Evolutionary conservation across 2,113 vertebrate genomes (phyloP).

Genomic region (Cyrtonyx montezumae): DNA sequence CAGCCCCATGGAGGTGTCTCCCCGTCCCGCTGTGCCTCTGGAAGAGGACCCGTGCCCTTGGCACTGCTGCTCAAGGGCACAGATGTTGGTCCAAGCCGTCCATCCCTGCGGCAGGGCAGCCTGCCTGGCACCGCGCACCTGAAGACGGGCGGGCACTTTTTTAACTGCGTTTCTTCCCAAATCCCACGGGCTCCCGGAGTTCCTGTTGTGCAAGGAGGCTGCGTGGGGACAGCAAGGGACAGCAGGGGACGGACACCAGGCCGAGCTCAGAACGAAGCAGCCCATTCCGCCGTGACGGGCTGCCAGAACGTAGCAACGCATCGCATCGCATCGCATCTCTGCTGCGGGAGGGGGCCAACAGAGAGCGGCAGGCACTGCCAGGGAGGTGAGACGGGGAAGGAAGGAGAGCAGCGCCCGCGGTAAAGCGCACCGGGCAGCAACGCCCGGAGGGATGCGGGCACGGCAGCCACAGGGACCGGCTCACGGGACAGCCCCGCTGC

Average conservation of each 20-base stretch:
- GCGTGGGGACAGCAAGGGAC: not conserved
- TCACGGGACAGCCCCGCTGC: not conserved
- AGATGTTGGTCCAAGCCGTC: conserved; percentile 11
- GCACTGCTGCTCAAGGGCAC: conserved; percentile 51
- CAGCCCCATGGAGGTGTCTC: not conserved
- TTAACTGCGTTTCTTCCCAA: not conserved
- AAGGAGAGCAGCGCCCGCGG: not conserved
- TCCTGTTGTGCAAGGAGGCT: not conserved
- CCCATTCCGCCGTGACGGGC: not conserved
- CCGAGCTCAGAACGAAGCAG: not conserved
- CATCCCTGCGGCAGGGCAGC: not conserved
- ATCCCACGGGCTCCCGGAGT: not conserved
- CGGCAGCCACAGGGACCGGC: no score
- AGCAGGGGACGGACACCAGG: no score
- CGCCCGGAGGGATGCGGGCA: not conserved
- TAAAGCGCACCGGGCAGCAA: not conserved
- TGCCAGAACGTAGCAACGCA: not conserved
- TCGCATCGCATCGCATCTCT: not conserved
- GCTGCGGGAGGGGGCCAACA: not conserved
- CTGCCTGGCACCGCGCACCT: not conserved
- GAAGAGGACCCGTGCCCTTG: not conserved
- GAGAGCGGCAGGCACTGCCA: not conserved
- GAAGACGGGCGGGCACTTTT: conserved; percentile 54
- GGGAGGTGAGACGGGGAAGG: not conserved
- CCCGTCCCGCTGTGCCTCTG: fast-evolving